These are phyloP conservation scores for Amazona ochrocephala DNA, from an alignment of 2,797 vertebrate genomes.

Conservation along the genomic window DNA sequence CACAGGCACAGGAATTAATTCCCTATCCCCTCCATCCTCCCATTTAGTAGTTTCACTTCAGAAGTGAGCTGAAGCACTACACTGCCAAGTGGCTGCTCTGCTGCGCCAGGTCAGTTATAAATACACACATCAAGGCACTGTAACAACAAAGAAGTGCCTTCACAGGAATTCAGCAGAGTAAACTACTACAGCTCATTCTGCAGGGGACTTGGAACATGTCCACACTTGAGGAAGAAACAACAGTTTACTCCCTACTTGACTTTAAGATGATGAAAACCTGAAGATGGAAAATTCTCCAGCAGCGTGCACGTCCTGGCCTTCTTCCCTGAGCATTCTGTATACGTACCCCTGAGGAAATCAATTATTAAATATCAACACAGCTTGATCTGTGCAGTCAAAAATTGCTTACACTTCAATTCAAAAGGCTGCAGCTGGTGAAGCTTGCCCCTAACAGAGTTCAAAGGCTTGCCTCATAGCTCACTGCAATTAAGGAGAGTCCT, in stretches of 20 bases:
- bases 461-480: background rate
- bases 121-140: background rate
- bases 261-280: background rate
- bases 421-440: background rate
- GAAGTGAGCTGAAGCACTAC: background rate
- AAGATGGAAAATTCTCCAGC: background rate
- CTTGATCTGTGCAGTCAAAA: background rate
- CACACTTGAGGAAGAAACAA: background rate
- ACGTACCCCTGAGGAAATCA: background rate
- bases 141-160: background rate
- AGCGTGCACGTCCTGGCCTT: background rate
- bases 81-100: background rate
- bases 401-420: background rate
- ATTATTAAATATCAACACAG: background rate
- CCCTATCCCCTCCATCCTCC: background rate
- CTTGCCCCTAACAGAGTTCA: background rate
- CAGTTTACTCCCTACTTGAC: background rate
- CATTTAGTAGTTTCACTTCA: background rate
- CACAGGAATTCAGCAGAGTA: background rate
- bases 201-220: background rate
- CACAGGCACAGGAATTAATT: background rate
- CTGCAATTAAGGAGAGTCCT: background rate
- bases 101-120: background rate
- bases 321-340: background rate
- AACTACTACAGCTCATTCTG: background rate